Conservation (phyloP, 2,888 invertebrate species). For the Macaria notata region DNA sequence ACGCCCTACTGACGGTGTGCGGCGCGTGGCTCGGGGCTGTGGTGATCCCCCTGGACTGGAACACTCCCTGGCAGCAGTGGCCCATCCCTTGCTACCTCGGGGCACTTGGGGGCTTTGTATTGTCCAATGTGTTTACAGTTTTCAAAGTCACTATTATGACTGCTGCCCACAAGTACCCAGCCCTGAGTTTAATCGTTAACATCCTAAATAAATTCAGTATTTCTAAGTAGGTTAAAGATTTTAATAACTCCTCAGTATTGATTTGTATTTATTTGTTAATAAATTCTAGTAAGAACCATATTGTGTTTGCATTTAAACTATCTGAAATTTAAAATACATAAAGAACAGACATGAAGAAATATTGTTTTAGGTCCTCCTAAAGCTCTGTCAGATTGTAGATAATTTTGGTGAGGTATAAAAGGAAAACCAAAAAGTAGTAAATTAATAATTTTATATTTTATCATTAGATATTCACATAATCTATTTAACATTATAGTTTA, state of each 20-base stretch:
- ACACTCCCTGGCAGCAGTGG: constrained; percentile 93
- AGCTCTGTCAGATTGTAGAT: too few relatives aligned
- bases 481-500: constrained; percentile 67
- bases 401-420: background rate
- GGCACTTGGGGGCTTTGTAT: constrained; percentile 83
- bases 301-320: background rate
- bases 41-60: constrained; percentile 95
- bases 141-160: constrained; percentile 63
- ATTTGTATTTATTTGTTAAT: constrained; percentile 1
- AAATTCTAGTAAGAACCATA: background rate
- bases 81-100: constrained; percentile 88
- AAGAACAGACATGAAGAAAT: too few relatives aligned
- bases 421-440: constrained; percentile 60
- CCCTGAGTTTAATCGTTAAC: constrained; percentile 54
- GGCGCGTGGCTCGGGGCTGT: constrained; percentile 94
- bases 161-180: constrained; percentile 64
- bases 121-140: constrained; percentile 80
- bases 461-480: constrained; percentile 78
- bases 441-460: constrained; percentile 78
- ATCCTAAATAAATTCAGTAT: constrained; percentile 54
- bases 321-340: too few relatives aligned
- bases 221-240: constrained; percentile 43
- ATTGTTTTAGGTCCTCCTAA: too few relatives aligned
- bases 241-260: constrained; percentile 6
- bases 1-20: constrained; percentile 82